Base-by-base conservation (phyloP, 1,140 invertebrate genomes). In the Caenorhabditis latens region DNA sequence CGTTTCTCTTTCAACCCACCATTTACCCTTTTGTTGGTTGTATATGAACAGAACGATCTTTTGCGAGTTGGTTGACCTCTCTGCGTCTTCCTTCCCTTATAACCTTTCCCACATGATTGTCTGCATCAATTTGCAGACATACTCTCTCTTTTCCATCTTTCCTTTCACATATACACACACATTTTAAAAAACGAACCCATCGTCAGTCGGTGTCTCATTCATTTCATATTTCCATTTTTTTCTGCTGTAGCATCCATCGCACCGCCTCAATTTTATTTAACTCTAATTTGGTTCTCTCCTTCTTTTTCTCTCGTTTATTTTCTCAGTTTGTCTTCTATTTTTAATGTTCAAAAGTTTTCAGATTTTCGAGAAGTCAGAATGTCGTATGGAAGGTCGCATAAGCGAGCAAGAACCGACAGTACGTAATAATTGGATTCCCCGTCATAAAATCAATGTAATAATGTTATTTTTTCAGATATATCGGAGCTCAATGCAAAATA, bases 361-460 rank as follows among this genome's bases (percentile, higher is more conserved):
- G 24, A 6, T 4, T 11, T 4, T 1, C 32, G 2, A 19, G 40
- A 40, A 63, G 7, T 11, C 43, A 79, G 21, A 6, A 79, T 79
- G 71, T 79, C 71, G 43, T 84, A 63, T 42, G 83, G 58, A 42
- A 63, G 55, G 21, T 63, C 53, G 16, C 32, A 86, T 61, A 57
- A 61, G n/a, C 24, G 65, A 46, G 21, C 86, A 32, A 24, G 83
- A 75, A 58, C 83, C 24, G 58, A 71, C 32, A 42, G 86, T 84
- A 43, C 84, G 83, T 61, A 55, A 43, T 6, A 1, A 14, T 21
- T 21, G 4, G 8, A 4, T 11, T 86, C 1, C 6, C 32, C n/a
- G 0, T 63, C 19, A 16, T 13, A 21, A 5, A 55, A n/a, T 58
- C 21, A 14, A 24, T 83, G 11, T 82, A n/a, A n/a, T 86, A 32